Base-by-base conservation (phyloP, 1,140 invertebrate species). In the Vollenhovia emeryi region DNA sequence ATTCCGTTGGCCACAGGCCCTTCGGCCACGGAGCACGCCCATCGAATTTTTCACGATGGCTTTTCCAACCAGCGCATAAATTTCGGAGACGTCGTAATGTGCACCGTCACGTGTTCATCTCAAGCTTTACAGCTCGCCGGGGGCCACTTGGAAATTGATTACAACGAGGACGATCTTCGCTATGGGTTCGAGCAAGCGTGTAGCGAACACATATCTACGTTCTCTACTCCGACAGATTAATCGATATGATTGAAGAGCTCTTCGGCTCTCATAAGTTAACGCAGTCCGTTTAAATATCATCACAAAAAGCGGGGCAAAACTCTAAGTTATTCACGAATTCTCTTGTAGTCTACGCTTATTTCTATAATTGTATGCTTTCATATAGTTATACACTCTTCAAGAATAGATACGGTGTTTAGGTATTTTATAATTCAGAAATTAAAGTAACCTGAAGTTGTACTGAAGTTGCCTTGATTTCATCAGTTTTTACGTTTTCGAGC, bases 111-210 rank as follows among this genome's bases (percentile, higher is more conserved):
- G 59, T 64, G 45, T 68, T 15, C 73, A 64, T 48, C 75, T n/a
- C 64, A 59, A 62, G 59, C 52, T 76, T 86, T 73, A 64, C 13
- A 21, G 18, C 11, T 62, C 62, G 48, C 15, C 33, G n/a, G 11
- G 13, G 21, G 36, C 27, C 30, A 3, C n/a, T 43, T 48, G 84
- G 36, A 74, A 88, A 88, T 85, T 85, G 84, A 88, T 88, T 88
- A 88, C 36, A 18, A 75, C 8, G 7, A 75, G n/a, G 18, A 73
- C 30, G 24, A 64, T 40, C 75, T 24, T 50, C n/a, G 57, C 73
- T 45, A 27, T 15, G 21, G 7, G 60, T 50, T 76, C 43, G 24
- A 27, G 11, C 24, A 11, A 52, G 30, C 30, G 33, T 27, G 33
- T 27, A 13, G 33, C 2, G 13, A 30, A 24, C 43, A 15, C 11